These are phyloP conservation scores for Alouatta caraya DNA, from an alignment of 2,797 vertebrate genomes.

Conservation along the genomic window DNA sequence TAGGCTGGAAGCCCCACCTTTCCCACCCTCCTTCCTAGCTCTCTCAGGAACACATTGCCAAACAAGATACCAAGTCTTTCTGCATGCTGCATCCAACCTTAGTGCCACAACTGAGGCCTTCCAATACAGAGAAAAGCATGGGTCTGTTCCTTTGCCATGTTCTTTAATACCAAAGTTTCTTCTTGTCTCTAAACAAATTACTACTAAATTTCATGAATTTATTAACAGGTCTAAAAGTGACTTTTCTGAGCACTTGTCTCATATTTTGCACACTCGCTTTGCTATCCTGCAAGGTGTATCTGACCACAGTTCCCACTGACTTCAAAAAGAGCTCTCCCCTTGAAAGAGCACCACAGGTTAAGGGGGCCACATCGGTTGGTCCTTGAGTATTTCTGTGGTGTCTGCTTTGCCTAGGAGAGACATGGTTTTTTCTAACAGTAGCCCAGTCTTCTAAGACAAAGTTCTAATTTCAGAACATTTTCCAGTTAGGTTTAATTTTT, in stretches of 20 bases:
- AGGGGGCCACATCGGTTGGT: neutral
- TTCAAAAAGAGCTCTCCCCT: neutral
- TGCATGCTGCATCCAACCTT: neutral
- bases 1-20: neutral
- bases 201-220: neutral
- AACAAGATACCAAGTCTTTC: neutral
- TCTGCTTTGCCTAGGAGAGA: neutral
- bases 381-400: neutral
- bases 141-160: neutral
- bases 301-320: neutral
- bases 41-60: neutral
- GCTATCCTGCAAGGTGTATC: neutral
- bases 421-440: neutral
- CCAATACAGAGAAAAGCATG: neutral
- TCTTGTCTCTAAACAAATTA: neutral
- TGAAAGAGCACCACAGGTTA: neutral
- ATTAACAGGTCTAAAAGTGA: neutral
- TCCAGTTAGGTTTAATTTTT: conserved; percentile 34
- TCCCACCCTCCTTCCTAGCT: neutral
- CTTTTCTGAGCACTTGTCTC: neutral
- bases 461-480: conserved; percentile 9
- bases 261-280: neutral
- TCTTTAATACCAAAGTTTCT: neutral
- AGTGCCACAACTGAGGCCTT: neutral
- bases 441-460: neutral